Percentiles rank a stretch among this genome's conserved stretches.
Conservation (phyloP, 2,797 vertebrate species). For the Rhinophrynus dorsalis region DNA sequence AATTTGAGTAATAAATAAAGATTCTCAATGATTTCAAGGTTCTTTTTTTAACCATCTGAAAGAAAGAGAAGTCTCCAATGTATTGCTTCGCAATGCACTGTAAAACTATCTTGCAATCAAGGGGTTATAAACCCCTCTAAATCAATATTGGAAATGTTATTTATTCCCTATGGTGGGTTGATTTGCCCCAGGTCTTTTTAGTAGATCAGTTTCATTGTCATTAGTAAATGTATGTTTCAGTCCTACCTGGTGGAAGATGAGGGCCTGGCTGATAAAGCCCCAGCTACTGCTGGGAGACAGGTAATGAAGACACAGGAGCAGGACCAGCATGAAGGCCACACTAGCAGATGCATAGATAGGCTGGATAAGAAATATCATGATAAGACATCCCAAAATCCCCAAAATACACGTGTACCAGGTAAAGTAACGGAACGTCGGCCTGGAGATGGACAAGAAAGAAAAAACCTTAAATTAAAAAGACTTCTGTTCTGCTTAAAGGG, state of each 20-base stretch:
- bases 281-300: conserved; percentile 87
- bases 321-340: conserved; percentile 84
- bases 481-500: background rate
- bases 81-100: too few relatives aligned
- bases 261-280: conserved; percentile 91
- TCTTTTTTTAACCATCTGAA: too few relatives aligned
- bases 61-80: too few relatives aligned
- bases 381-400: conserved; percentile 80
- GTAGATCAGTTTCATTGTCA: too few relatives aligned
- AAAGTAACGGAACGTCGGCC: conserved; percentile 88
- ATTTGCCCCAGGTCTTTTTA: too few relatives aligned
- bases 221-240: too few relatives aligned
- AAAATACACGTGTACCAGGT: conserved; percentile 86
- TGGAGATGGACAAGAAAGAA: conserved; percentile 52
- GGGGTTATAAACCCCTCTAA: too few relatives aligned
- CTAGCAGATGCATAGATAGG: conserved; percentile 84
- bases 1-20: too few relatives aligned
- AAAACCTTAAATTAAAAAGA: background rate
- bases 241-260: conserved; percentile 90
- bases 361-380: conserved; percentile 92
- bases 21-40: too few relatives aligned
- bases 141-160: too few relatives aligned
- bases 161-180: too few relatives aligned
- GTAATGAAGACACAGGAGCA: conserved; percentile 87
- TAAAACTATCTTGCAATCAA: too few relatives aligned